These are phyloP conservation scores for Cherax quadricarinatus DNA, from an alignment of 1,140 invertebrate species.

Conservation along the genomic window DNA sequence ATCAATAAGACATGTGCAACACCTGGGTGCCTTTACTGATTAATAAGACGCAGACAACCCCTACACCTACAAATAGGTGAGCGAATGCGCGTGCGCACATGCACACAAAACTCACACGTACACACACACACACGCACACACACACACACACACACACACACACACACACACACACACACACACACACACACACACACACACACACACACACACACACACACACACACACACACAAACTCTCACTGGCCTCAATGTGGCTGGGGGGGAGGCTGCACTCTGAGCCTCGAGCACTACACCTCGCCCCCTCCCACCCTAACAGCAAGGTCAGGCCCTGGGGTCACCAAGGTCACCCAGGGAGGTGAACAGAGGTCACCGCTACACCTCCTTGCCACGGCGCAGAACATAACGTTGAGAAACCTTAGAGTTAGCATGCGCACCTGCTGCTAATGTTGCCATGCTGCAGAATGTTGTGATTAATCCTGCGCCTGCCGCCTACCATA, in stretches of 20 bases:
- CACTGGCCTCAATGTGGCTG: slow-evolving; percentile 27
- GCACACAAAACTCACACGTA: too few relatives aligned
- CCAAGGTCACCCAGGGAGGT: slow-evolving; percentile 25
- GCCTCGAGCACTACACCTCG: slow-evolving; percentile 8
- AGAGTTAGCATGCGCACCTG: too few relatives aligned
- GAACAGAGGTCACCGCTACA: slow-evolving; percentile 1
- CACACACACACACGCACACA: background rate
- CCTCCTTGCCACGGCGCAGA: background rate
- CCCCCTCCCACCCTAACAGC: background rate
- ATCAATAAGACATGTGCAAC: too few relatives aligned
- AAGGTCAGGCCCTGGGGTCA: background rate
- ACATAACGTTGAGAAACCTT: too few relatives aligned
- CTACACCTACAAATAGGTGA: too few relatives aligned
- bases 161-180: background rate
- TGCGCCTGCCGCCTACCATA: too few relatives aligned
- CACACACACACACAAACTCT: slow-evolving; percentile 1
- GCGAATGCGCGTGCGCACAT: too few relatives aligned
- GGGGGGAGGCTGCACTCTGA: background rate
- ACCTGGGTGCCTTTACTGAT: too few relatives aligned
- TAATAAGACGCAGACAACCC: too few relatives aligned
- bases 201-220: background rate
- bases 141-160: background rate
- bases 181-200: background rate
- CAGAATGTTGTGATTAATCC: background rate
- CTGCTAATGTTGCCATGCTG: too few relatives aligned